Evolutionary conservation across 1,140 invertebrate genomes (phyloP).

Genomic region (Formica selysi): DNA sequence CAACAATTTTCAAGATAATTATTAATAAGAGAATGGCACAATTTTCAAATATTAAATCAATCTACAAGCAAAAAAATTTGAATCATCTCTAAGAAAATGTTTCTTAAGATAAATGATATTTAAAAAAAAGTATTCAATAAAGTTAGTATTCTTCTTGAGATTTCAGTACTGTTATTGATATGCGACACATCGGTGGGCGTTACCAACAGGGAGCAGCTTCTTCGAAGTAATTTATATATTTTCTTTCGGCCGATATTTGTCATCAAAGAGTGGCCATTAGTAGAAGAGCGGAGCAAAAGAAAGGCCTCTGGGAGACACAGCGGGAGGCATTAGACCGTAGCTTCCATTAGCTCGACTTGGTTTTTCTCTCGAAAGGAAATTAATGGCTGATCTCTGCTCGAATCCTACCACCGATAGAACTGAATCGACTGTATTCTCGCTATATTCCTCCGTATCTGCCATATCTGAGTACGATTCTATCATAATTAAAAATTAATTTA

Average conservation of each 20-base stretch:
- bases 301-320: slow-evolving; percentile 82
- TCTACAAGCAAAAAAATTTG: background rate
- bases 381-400: slow-evolving; percentile 82
- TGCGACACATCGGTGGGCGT: slow-evolving; percentile 67
- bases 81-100: background rate
- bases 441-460: background rate
- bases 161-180: slow-evolving; percentile 46
- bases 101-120: background rate
- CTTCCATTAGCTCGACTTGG: slow-evolving; percentile 83
- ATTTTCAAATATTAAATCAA: background rate
- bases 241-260: slow-evolving; percentile 85
- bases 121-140: background rate
- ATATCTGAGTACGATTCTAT: background rate
- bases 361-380: slow-evolving; percentile 85
- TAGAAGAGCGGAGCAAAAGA: slow-evolving; percentile 81
- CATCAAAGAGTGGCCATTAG: slow-evolving; percentile 87
- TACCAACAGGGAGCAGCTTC: slow-evolving; percentile 78
- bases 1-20: background rate
- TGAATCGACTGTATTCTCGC: background rate
- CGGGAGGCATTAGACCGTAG: slow-evolving; percentile 86
- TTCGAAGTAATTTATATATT: slow-evolving; percentile 86
- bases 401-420: slow-evolving; percentile 50
- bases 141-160: slow-evolving; percentile 6
- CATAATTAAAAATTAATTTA: slow-evolving; percentile 28
- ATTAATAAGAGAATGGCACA: background rate